Conservation (phyloP, 2,113 vertebrate species). For the Silurus glanis region DNA sequence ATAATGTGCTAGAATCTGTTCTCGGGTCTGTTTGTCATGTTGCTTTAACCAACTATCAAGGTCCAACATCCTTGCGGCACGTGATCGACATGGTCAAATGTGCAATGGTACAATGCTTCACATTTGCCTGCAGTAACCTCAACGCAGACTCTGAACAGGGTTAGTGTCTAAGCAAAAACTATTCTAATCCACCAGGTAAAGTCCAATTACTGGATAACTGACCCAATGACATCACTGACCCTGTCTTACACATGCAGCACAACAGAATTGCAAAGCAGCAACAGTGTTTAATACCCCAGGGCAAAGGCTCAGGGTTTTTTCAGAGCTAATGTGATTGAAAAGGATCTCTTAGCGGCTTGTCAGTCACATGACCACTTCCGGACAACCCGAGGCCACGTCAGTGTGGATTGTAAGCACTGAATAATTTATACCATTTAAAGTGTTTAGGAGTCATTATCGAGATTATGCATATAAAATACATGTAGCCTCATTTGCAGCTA, state of each 20-base stretch:
- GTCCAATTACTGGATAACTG: slow-evolving; percentile 66
- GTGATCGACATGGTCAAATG: background rate
- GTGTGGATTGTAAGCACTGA: background rate
- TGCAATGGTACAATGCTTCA: background rate
- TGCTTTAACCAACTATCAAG: slow-evolving; percentile 38
- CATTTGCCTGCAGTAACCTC: background rate
- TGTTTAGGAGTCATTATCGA: background rate
- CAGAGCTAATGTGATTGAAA: slow-evolving; percentile 15
- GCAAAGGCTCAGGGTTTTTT: background rate
- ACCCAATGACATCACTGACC: slow-evolving; percentile 56
- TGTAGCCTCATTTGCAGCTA: background rate
- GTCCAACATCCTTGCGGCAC: background rate
- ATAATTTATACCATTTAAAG: background rate
- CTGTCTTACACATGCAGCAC: slow-evolving; percentile 19
- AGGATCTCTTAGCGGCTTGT: background rate
- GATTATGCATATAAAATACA: background rate
- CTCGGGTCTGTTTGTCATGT: background rate
- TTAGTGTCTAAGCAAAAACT: slow-evolving; percentile 34
- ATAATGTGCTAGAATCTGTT: background rate
- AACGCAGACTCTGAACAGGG: background rate
- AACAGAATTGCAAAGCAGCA: slow-evolving; percentile 10
- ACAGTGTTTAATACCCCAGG: background rate
- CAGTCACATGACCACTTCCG: background rate
- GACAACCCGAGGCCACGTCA: background rate
- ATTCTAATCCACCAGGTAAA: slow-evolving; percentile 59